Conservation (phyloP, 92 coral and sea anemone species). For the Palythoa caribaeorum region DNA sequence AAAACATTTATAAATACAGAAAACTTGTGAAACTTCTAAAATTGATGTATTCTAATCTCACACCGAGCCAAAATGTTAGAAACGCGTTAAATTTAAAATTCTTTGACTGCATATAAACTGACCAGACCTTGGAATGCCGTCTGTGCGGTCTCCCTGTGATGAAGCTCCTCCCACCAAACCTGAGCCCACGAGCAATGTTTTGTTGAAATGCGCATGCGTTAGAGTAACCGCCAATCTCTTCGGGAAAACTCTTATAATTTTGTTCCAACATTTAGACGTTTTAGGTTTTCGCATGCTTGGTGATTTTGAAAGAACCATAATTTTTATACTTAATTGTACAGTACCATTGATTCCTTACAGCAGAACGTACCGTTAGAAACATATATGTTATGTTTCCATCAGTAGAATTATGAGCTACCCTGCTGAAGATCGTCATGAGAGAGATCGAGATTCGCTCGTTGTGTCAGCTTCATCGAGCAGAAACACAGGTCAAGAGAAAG, state of each 20-base stretch:
- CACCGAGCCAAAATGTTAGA: too few relatives aligned
- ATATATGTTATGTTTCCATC: conserved; percentile 7
- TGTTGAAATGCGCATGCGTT: conserved; percentile 23
- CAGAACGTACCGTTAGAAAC: neutral
- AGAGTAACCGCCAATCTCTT: conserved; percentile 43
- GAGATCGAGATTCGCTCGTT: conserved; percentile 83
- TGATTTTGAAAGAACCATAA: conserved; percentile 25
- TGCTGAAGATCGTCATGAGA: conserved; percentile 90
- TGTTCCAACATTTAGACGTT: conserved; percentile 28
- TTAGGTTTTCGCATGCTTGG: conserved; percentile 32
- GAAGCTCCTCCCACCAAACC: conserved; percentile 21
- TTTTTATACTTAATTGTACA: neutral
- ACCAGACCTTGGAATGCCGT: too few relatives aligned
- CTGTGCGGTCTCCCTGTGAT: conserved; percentile 13
- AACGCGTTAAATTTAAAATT: too few relatives aligned
- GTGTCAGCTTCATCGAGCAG: conserved; percentile 67
- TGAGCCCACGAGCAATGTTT: conserved; percentile 43
- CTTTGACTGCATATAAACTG: too few relatives aligned
- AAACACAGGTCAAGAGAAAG: conserved; percentile 69
- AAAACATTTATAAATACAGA: too few relatives aligned
- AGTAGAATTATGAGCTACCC: conserved; percentile 83
- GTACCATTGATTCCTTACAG: neutral
- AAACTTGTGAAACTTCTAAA: too few relatives aligned
- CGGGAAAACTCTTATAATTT: conserved; percentile 48
- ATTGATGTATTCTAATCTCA: too few relatives aligned